A percentile compares a stretch with the other conserved stretches of the same genome.
Evolutionary conservation across 2,113 vertebrate genomes (phyloP).

Genomic region (Callipepla squamata): DNA sequence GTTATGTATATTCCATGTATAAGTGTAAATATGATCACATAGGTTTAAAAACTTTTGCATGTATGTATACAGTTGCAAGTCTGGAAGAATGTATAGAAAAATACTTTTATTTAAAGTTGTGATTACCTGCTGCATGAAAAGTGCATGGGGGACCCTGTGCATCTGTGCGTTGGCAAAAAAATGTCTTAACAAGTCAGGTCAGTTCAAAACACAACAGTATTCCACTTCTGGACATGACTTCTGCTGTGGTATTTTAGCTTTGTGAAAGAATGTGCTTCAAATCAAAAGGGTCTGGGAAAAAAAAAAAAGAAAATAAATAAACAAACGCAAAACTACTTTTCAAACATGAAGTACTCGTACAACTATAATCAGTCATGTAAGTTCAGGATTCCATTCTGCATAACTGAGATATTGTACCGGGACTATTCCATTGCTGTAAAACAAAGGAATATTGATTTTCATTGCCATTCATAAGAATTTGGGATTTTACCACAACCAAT

Average conservation of each 20-base stretch:
- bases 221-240: conserved; percentile 80
- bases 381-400: conserved; percentile 71
- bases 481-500: conserved; percentile 76
- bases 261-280: conserved; percentile 82
- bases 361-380: conserved; percentile 65
- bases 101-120: conserved; percentile 85
- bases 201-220: conserved; percentile 79
- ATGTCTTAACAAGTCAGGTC: conserved; percentile 81
- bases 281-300: conserved; percentile 77
- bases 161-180: conserved; percentile 80
- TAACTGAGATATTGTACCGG: conserved; percentile 60
- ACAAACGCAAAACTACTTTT: conserved; percentile 57
- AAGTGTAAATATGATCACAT: conserved; percentile 85
- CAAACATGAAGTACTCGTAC: conserved; percentile 66
- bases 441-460: conserved; percentile 64
- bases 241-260: conserved; percentile 80
- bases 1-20: conserved; percentile 86
- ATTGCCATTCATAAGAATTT: conserved; percentile 71
- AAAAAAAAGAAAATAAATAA: background rate
- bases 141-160: conserved; percentile 85
- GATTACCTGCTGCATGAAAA: conserved; percentile 85
- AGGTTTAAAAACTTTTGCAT: conserved; percentile 84
- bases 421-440: conserved; percentile 63
- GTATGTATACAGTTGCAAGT: conserved; percentile 87
- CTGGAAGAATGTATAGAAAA: conserved; percentile 86